Base-by-base conservation (phyloP, 2,888 invertebrate species). In the Formica aserva region DNA sequence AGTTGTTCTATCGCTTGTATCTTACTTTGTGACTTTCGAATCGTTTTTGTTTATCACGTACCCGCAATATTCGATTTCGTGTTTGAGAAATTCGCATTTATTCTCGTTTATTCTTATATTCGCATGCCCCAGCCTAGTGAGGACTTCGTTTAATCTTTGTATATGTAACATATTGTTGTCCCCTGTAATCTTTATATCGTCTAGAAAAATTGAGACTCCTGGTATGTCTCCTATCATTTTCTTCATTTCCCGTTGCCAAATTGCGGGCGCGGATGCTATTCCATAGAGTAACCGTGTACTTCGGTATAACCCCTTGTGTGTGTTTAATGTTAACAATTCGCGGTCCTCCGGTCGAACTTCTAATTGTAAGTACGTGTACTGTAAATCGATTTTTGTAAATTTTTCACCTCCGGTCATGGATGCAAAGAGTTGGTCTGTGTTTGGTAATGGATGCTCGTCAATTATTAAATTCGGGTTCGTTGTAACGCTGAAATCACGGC, bases 401-500 rank as follows among this genome's bases (percentile, higher is more conserved):
- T 85, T 91, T 11, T 82, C 67, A 0, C 91, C 91, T 1, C 90
- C 90, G 29, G 88, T 80, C 78, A 92, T 84, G 11, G 69, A 84
- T 52, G 81, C 88, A 89, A 88, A 92, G 81, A 88, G 77, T 29
- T 86, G 86, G 22, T 86, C 57, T n/a, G 92, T 88, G 26, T 87
- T 85, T 3, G 91, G 92, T 55, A 92, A 75, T 3, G 92, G 92
- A 72, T 93, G 87, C 74, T 90, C 86, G 75, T 92, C 90, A 1
- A 90, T 86, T 15, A 89, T 65, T 48, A 92, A 89, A 22, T 22
- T 22, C 22, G 22, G 22, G 78, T 92, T 93, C 26, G 92, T 35
- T 6, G 92, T 92, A 9, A 92, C 66, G 89, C 89, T 91, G 65
- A 90, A 92, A 85, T 91, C 85, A 1, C 90, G 89, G 76, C 91